A percentile compares a stretch with the other conserved stretches of the same genome.
Evolutionary conservation across 2,888 invertebrate genomes (phyloP).

Genomic region (Sphaerophoria rueppellii): DNA sequence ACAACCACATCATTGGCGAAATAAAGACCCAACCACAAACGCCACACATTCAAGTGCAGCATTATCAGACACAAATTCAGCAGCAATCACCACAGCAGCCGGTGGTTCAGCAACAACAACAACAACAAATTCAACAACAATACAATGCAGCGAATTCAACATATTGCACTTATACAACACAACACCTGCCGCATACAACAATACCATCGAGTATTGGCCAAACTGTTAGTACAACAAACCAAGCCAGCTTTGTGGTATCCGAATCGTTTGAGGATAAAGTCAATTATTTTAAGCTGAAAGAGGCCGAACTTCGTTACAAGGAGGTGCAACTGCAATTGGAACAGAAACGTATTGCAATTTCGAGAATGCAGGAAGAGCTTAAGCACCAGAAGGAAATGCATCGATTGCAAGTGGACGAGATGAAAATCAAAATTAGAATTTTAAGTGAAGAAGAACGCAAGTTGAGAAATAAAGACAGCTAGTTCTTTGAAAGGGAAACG

Average conservation of each 20-base stretch:
- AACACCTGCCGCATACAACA: slow-evolving; percentile 70
- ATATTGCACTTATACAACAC: slow-evolving; percentile 72
- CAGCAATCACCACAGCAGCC: slow-evolving; percentile 60
- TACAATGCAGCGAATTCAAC: slow-evolving; percentile 75
- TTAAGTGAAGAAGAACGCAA: slow-evolving; percentile 80
- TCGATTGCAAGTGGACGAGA: slow-evolving; percentile 80
- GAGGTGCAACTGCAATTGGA: slow-evolving; percentile 80
- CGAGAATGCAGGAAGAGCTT: slow-evolving; percentile 80
- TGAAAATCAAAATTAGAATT: slow-evolving; percentile 80
- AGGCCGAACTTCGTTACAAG: slow-evolving; percentile 80
- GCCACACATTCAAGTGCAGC: slow-evolving; percentile 80
- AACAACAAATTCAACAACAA: slow-evolving; percentile 64
- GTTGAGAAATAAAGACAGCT: slow-evolving; percentile 76
- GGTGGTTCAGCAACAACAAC: slow-evolving; percentile 70
- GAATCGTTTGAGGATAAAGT: slow-evolving; percentile 80
- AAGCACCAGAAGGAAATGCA: slow-evolving; percentile 80
- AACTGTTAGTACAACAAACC: slow-evolving; percentile 28
- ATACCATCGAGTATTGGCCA: slow-evolving; percentile 48
- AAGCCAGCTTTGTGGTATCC: slow-evolving; percentile 39
- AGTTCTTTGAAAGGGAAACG: neutral
- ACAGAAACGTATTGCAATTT: slow-evolving; percentile 79
- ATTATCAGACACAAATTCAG: slow-evolving; percentile 76
- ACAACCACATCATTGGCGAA: slow-evolving; percentile 80
- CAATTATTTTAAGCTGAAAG: slow-evolving; percentile 80
- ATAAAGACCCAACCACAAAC: slow-evolving; percentile 78